phyloP scores from a whole-genome alignment of 1,140 invertebrate species.

The Formica selysi region DNA sequence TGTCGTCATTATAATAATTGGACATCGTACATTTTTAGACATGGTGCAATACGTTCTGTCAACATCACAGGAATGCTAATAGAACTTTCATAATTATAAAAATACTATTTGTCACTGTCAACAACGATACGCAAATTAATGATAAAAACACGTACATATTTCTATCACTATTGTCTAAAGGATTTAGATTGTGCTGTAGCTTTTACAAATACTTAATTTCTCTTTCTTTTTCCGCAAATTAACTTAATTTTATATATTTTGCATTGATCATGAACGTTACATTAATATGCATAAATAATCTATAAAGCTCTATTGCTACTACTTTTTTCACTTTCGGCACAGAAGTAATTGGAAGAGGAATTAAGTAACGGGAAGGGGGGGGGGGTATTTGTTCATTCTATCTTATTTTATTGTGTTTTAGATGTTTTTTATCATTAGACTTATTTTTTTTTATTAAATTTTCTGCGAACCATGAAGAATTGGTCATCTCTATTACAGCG shows the following conservation, averaged over 20 bases:
- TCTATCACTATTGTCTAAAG: no score
- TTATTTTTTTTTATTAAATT: background rate
- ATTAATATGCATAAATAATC: background rate
- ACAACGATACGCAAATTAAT: no score
- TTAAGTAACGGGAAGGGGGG: background rate
- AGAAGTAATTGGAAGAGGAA: background rate
- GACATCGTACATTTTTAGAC: background rate
- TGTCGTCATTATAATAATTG: background rate
- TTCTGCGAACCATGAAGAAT: background rate
- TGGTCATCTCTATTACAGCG: background rate
- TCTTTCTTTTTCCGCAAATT: background rate
- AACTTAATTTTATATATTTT: background rate
- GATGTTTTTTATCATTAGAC: background rate
- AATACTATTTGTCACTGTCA: no score
- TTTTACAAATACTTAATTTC: no score
- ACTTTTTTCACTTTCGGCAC: background rate
- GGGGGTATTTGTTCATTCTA: background rate
- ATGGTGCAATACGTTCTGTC: background rate
- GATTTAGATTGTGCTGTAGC: no score
- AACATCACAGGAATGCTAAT: conserved; percentile 44
- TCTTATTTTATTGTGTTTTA: background rate
- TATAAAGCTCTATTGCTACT: background rate
- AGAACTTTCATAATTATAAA: background rate
- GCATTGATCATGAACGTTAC: background rate
- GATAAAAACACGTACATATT: no score